These are phyloP conservation scores for Eudorcas thomsonii DNA, from an alignment of 2,113 vertebrate genomes.

Conservation along the genomic window DNA sequence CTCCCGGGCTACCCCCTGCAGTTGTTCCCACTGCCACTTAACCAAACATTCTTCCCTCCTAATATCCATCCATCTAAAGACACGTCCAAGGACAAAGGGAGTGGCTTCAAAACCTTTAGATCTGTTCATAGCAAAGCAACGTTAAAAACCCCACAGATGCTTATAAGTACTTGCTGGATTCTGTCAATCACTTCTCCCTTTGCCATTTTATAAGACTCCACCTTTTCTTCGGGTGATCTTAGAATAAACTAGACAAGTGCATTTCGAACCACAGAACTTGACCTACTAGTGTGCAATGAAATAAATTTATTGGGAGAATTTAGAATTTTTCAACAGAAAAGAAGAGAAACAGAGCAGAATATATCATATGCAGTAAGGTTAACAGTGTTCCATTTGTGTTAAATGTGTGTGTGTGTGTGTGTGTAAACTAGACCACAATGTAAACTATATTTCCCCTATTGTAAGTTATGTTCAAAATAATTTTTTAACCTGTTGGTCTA, in stretches of 20 bases:
- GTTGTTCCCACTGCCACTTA: not conserved
- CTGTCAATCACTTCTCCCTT: not conserved
- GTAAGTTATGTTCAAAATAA: not conserved
- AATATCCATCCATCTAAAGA: not conserved
- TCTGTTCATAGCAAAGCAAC: not conserved
- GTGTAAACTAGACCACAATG: not conserved
- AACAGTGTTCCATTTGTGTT: not conserved
- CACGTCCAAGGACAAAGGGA: not conserved
- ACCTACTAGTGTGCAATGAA: not conserved
- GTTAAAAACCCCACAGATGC: not conserved
- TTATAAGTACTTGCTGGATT: not conserved
- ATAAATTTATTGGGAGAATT: not conserved
- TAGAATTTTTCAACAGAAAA: not conserved
- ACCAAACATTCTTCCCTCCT: not conserved
- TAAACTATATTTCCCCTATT: not conserved
- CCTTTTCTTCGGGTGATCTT: not conserved
- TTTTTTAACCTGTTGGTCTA: not conserved
- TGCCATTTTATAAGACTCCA: not conserved
- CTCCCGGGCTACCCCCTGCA: not conserved
- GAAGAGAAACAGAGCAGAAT: not conserved
- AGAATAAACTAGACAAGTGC: not conserved
- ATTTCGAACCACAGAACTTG: not conserved
- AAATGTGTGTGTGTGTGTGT: not conserved
- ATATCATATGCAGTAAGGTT: not conserved
- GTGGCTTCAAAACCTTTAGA: not conserved